Base-by-base conservation (phyloP, 2,888 invertebrate species). In the Anagyrus pseudococci region DNA sequence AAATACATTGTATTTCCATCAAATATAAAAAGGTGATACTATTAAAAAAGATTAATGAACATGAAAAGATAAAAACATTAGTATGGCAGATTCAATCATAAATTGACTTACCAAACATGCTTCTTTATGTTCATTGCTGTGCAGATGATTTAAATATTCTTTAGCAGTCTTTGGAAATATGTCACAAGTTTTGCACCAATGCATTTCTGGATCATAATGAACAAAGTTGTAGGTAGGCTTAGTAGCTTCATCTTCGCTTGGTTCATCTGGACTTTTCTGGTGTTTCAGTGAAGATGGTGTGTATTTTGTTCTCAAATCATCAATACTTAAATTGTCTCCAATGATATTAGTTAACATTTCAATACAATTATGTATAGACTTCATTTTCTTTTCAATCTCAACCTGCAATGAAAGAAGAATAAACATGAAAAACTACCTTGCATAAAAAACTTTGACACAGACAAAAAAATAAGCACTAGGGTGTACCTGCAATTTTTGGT, bases 121-220 rank as follows among this genome's bases (percentile, higher is more conserved):
- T 63, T 88, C 87, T 75, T 89, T 88, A 82, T 94, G 94, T 40
- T 89, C 88, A 66, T 87, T 85, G 55, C 88, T 87, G 77, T 94
- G 94, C 71, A 94, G 85, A 84, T 94, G 94, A 79, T 89, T 89
- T 70, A 94, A 82, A 79, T 91, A 92, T 78, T 93, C 92, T 79
- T 93, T 92, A 54, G 93, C 93, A 2, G 93, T 92, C 75, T 90
- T 88, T 29, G 94, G 94, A 80, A 94, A 94, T 72, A 90, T 89
- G 79, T 92, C 89, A 82, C 94, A 94, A 52, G 89, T 87, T 58
- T 92, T 86, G 79, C 94, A 94, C 94, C 94, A 94, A 78, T 94
- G 93, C 85, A 92, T 89, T 82, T 93, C 93, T 0, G 93, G 92
- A 81, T 94, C 94, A 77, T 92, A 94, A 82, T 92, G 91, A 56